phyloP scores from a whole-genome alignment of 2,888 invertebrate genomes.

The Exephanes ischioxanthus region DNA sequence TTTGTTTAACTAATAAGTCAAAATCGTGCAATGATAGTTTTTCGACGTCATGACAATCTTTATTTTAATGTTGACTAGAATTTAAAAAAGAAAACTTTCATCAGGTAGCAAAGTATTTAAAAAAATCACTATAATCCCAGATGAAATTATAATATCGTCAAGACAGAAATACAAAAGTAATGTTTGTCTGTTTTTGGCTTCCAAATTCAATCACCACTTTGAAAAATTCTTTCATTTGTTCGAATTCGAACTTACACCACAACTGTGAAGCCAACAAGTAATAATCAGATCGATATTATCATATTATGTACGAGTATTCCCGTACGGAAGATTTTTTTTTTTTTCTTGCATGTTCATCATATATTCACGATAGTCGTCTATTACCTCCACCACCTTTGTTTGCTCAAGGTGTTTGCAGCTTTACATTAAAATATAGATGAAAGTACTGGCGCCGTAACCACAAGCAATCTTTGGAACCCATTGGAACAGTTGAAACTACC shows the following conservation, averaged over 20 bases:
- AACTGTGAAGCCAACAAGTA: conserved; percentile 11
- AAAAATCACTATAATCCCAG: conserved; percentile 25
- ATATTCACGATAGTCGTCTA: conserved; percentile 29
- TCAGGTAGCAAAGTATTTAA: conserved; percentile 55
- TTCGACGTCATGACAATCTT: conserved; percentile 57
- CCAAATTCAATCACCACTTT: not conserved
- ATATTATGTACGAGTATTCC: conserved; percentile 21
- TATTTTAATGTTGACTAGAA: conserved; percentile 76
- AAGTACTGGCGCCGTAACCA: conserved; percentile 62
- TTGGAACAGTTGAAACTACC: conserved; percentile 70
- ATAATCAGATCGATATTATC: conserved; percentile 20
- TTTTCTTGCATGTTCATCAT: conserved; percentile 27
- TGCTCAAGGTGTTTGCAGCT: conserved; percentile 18
- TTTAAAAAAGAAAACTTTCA: conserved; percentile 45
- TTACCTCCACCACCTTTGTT: conserved; percentile 16
- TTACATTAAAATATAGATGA: conserved; percentile 22
- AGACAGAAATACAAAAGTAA: conserved; percentile 12
- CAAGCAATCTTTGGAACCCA: conserved; percentile 51
- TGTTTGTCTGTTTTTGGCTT: conserved; percentile 4
- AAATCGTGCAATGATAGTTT: not conserved
- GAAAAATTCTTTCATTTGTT: conserved; percentile 22
- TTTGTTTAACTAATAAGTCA: not conserved
- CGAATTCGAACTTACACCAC: not conserved
- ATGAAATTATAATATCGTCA: conserved; percentile 11
- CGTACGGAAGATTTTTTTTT: not conserved